Conservation (phyloP, 2,797 vertebrate genomes). For the Neosalanx taihuensis region DNA sequence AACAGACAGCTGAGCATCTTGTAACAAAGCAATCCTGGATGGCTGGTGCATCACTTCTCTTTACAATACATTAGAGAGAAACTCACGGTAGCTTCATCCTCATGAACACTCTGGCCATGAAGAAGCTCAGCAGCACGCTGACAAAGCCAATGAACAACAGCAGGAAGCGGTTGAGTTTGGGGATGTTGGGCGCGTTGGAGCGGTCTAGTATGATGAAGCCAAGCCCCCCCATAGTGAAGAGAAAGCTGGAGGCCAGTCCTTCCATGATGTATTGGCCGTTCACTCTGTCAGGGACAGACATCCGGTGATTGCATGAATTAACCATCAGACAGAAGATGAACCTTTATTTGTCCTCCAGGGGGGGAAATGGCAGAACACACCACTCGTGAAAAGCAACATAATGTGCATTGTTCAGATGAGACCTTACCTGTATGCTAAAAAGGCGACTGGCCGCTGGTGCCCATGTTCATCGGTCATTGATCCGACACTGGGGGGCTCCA, state of each 20-base stretch:
- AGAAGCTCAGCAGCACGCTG: conserved; percentile 96
- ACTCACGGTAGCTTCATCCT: conserved; percentile 99
- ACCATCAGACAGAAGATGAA: neutral
- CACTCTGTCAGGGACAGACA: conserved; percentile 72
- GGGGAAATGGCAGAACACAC: neutral
- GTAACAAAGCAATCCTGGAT: neutral
- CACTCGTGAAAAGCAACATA: too few relatives aligned
- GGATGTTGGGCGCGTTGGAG: conserved; percentile 97
- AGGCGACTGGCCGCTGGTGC: conserved; percentile 95
- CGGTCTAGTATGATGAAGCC: conserved; percentile 98
- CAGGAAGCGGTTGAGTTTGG: conserved; percentile 96
- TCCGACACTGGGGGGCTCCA: conserved; percentile 96
- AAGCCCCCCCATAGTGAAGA: conserved; percentile 98
- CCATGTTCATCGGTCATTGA: conserved; percentile 99
- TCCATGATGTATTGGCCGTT: conserved; percentile 99
- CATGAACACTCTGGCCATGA: conserved; percentile 99
- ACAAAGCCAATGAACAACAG: conserved; percentile 97
- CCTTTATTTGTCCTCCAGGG: too few relatives aligned
- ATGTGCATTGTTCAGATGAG: neutral
- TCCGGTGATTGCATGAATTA: neutral
- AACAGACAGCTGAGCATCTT: conserved; percentile 16
- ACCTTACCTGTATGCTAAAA: conserved; percentile 91
- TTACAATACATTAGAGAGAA: neutral
- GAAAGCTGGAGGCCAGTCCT: conserved; percentile 96
- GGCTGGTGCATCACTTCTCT: neutral